phyloP scores from a whole-genome alignment of 1,140 invertebrate genomes.

The Sminthurinus signatus region DNA sequence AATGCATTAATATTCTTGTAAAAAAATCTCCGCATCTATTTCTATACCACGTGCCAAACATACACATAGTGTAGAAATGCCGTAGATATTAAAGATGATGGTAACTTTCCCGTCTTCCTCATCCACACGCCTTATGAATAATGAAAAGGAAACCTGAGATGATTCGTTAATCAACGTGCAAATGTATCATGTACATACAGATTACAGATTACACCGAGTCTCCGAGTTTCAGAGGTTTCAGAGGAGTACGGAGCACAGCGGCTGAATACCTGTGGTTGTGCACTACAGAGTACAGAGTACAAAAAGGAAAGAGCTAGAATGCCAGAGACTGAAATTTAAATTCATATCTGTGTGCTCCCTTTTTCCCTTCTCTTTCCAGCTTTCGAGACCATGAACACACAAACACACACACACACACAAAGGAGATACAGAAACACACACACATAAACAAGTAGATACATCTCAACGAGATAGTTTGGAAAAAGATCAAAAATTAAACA shows the following conservation, averaged over 20 bases:
- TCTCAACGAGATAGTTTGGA: slow-evolving; percentile 5
- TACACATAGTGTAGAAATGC: too few relatives aligned
- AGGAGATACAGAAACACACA: not conserved
- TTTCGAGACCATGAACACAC: not conserved
- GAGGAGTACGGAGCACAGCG: not conserved
- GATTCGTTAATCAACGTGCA: not conserved
- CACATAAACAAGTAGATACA: too few relatives aligned
- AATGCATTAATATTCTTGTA: too few relatives aligned
- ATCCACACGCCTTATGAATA: too few relatives aligned
- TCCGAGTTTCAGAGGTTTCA: not conserved
- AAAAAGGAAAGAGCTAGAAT: too few relatives aligned
- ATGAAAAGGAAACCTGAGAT: not conserved
- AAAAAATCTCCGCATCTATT: too few relatives aligned
- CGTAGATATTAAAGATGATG: too few relatives aligned
- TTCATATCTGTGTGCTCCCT: not conserved
- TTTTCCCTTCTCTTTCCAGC: not conserved
- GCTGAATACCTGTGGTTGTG: not conserved
- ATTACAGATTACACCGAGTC: not conserved
- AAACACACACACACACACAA: not conserved
- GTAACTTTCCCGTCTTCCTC: too few relatives aligned
- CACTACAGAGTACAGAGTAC: too few relatives aligned
- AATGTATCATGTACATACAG: not conserved
- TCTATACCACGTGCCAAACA: too few relatives aligned
- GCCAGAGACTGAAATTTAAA: not conserved
- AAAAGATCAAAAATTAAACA: slow-evolving; percentile 28